phyloP scores from a whole-genome alignment of 2,113 vertebrate genomes.

The Oreochromis spilurus region DNA sequence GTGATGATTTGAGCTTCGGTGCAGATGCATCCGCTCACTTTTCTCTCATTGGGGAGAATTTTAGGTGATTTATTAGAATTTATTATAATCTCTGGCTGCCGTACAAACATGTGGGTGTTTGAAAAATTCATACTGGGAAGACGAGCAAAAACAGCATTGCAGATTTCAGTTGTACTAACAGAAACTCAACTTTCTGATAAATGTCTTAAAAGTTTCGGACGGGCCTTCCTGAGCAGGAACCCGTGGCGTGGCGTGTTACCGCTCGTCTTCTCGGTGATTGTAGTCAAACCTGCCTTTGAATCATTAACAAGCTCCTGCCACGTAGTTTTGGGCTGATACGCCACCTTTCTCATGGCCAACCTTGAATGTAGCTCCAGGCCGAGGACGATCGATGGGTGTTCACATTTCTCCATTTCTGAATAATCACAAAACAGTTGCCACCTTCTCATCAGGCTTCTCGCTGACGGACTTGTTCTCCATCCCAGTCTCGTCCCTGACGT shows the following conservation, averaged over 20 bases:
- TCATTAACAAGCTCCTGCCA: not conserved
- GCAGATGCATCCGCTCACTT: not conserved
- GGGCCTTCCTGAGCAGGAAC: not conserved
- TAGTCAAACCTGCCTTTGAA: not conserved
- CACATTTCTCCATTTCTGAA: not conserved
- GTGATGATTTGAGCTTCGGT: not conserved
- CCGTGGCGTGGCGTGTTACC: accelerated
- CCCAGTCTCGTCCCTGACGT: not conserved
- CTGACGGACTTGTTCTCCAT: not conserved
- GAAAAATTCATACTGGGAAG: not conserved
- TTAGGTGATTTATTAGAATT: accelerated
- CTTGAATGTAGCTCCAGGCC: accelerated
- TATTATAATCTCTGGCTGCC: accelerated
- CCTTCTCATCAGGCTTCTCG: not conserved
- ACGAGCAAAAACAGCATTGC: not conserved
- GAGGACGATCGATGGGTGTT: not conserved
- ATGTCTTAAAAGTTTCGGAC: accelerated
- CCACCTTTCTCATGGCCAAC: not conserved
- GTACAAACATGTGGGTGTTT: not conserved
- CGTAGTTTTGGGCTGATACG: not conserved
- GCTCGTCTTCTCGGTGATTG: accelerated
- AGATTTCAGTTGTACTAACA: not conserved
- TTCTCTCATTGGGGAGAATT: not conserved
- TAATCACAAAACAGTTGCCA: not conserved
- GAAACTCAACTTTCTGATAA: not conserved